A percentile compares a stretch with the other conserved stretches of the same genome.
Conservation (phyloP, 2,888 invertebrate species). For the Priocnemis perturbator region DNA sequence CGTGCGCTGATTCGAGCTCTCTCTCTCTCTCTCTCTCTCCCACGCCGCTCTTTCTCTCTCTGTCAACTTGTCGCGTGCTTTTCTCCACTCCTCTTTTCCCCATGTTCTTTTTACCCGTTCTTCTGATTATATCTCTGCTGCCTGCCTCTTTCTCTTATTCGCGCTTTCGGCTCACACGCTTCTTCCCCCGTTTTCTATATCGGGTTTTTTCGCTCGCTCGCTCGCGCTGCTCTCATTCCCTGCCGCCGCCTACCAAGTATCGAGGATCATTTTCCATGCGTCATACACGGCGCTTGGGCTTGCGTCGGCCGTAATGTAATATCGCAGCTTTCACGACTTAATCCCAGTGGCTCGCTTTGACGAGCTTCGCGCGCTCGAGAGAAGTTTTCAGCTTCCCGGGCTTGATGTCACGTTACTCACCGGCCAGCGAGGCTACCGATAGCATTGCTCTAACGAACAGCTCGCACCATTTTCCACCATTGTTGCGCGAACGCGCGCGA, state of each 20-base stretch:
- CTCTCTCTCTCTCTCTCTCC: not conserved
- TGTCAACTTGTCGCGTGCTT: too few species aligned
- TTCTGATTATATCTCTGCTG: too few species aligned
- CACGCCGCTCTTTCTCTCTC: too few species aligned
- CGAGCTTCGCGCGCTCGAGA: not conserved
- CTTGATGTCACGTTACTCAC: too few species aligned
- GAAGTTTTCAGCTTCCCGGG: constrained; percentile 4
- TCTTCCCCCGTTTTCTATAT: too few species aligned
- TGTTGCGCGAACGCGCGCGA: too few species aligned
- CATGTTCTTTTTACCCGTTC: too few species aligned
- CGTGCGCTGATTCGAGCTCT: not conserved
- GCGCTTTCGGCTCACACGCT: constrained; percentile 12
- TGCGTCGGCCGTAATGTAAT: constrained; percentile 16
- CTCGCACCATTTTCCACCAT: too few species aligned
- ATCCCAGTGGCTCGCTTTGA: constrained; percentile 14
- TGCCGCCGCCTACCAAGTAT: not conserved
- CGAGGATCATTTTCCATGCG: constrained; percentile 2
- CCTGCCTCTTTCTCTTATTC: constrained; percentile 12
- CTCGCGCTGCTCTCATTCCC: not conserved
- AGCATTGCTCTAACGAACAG: too few species aligned
- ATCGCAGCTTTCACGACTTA: constrained; percentile 16
- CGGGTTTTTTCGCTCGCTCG: too few species aligned
- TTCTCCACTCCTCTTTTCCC: not conserved
- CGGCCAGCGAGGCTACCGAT: too few species aligned
- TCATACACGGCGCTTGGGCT: not conserved